Percentiles rank a stretch among this genome's conserved stretches.
Evolutionary conservation across 2,888 invertebrate genomes (phyloP).

Genomic region (Drosophila falleni): DNA sequence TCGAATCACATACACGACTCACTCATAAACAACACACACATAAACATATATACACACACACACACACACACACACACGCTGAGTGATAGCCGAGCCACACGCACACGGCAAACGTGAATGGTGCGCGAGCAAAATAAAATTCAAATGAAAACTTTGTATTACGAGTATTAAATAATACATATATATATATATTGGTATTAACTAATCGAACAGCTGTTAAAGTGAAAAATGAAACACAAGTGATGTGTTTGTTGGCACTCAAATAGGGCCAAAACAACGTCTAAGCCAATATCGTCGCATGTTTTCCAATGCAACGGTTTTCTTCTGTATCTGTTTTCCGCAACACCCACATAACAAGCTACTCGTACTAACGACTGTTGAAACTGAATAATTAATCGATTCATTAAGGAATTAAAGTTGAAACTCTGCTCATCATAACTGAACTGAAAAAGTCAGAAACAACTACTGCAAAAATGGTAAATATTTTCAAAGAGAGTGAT

Average conservation of each 20-base stretch:
- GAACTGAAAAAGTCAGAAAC: slow-evolving; percentile 4
- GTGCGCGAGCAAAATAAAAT: slow-evolving; percentile 37
- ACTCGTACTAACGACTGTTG: slow-evolving; percentile 37
- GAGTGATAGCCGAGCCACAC: slow-evolving; percentile 44
- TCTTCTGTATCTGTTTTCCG: slow-evolving; percentile 81
- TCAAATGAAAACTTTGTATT: slow-evolving; percentile 16
- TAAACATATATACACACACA: slow-evolving; percentile 31
- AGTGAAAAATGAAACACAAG: slow-evolving; percentile 36
- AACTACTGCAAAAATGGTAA: slow-evolving; percentile 68
- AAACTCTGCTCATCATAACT: not conserved
- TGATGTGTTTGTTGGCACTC: slow-evolving; percentile 31
- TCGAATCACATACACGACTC: slow-evolving; percentile 60
- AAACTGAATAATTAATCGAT: slow-evolving; percentile 11
- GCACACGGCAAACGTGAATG: slow-evolving; percentile 36
- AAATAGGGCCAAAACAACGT: slow-evolving; percentile 18
- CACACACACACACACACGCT: slow-evolving; percentile 40
- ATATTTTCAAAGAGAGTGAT: slow-evolving; percentile 49
- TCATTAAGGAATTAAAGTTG: not conserved
- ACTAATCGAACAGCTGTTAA: slow-evolving; percentile 10
- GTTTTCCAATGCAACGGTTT: slow-evolving; percentile 76
- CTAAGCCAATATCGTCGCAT: slow-evolving; percentile 57
- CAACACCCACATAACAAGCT: slow-evolving; percentile 54
- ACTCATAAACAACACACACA: slow-evolving; percentile 55
- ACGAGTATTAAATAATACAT: slow-evolving; percentile 6
- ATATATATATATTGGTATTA: not conserved